Conservation (phyloP, 2,797 vertebrate genomes). For the Crax fasciolata region DNA sequence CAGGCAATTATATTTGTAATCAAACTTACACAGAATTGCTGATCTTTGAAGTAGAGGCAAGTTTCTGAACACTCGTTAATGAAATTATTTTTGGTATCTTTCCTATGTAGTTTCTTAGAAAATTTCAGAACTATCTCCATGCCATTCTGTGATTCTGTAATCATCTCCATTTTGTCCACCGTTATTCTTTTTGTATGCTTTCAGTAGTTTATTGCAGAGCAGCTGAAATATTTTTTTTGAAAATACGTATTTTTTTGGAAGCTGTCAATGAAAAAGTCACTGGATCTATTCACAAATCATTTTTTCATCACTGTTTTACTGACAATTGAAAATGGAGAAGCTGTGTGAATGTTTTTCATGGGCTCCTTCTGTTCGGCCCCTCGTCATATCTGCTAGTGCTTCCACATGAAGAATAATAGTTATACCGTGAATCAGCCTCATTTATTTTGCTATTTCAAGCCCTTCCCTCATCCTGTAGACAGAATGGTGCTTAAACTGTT, state of each 20-base stretch:
- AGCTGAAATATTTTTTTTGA: neutral
- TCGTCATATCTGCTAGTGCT: neutral
- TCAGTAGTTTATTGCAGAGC: neutral
- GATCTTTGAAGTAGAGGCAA: neutral
- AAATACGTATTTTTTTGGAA: neutral
- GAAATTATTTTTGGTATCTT: neutral
- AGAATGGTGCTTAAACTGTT: neutral
- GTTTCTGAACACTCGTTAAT: neutral
- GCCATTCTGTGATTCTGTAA: neutral
- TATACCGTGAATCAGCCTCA: neutral
- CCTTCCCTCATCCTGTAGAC: neutral
- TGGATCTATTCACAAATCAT: neutral
- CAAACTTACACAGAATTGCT: neutral
- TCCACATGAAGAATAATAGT: neutral
- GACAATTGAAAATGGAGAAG: neutral
- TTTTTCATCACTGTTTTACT: neutral
- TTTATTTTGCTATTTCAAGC: neutral
- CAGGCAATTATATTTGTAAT: neutral
- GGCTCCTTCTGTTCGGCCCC: neutral
- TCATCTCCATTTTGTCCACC: neutral
- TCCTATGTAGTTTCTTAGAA: neutral
- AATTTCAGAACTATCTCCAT: neutral
- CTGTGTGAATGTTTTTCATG: neutral
- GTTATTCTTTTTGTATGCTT: neutral
- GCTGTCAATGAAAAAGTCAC: neutral